Evolutionary conservation across 2,113 vertebrate species (phyloP).

Genomic region (Macrotus californicus): DNA sequence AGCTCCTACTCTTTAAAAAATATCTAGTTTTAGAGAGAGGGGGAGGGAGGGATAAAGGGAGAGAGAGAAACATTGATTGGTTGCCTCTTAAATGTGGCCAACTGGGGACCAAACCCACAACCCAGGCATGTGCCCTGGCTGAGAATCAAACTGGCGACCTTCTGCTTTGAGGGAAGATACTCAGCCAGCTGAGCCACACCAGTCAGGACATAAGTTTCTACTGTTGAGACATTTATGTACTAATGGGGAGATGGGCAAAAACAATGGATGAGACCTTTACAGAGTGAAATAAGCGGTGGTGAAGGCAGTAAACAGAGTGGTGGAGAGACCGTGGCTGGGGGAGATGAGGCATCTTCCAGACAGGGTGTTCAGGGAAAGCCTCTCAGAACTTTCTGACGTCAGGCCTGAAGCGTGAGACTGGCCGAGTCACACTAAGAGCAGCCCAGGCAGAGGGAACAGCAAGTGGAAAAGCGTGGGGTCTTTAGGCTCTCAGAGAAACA

Average conservation of each 20-base stretch:
- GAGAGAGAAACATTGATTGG: too few species aligned
- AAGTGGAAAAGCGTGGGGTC: not conserved
- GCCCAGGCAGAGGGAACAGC: not conserved
- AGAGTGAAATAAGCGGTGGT: not conserved
- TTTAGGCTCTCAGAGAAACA: not conserved
- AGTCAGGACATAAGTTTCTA: not conserved
- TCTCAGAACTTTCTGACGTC: not conserved
- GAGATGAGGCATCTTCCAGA: fast-evolving
- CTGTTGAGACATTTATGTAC: not conserved
- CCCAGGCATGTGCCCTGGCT: too few species aligned
- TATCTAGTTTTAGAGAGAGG: too few species aligned
- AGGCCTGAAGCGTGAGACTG: not conserved
- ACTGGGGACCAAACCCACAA: too few species aligned
- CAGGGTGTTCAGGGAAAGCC: not conserved
- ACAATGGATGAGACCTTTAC: not conserved
- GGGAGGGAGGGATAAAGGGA: too few species aligned
- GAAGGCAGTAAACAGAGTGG: not conserved
- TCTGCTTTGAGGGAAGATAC: too few species aligned
- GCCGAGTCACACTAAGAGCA: not conserved
- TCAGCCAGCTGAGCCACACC: too few species aligned
- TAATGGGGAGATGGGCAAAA: not conserved
- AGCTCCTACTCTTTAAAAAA: not conserved
- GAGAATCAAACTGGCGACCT: too few species aligned
- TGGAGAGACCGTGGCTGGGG: too few species aligned
- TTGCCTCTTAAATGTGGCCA: too few species aligned